Percentiles rank a stretch among this genome's conserved stretches.
These are phyloP conservation scores for Drosophila mimetica DNA, from an alignment of 2,888 invertebrate species.

Conservation along the genomic window DNA sequence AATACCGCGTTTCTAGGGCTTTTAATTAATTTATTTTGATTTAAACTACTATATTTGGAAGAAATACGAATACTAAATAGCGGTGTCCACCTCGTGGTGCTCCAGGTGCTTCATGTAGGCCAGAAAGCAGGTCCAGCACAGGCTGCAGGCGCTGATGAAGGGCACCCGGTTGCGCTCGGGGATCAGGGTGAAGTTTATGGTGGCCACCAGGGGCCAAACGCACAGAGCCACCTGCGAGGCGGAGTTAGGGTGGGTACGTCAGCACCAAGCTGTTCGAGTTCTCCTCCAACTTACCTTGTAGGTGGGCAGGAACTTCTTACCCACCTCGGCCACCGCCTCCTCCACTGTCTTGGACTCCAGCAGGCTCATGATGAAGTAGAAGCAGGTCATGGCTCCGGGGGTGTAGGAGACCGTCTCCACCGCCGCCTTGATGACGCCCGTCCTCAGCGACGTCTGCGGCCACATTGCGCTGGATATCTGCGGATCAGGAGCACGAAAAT, in stretches of 20 bases:
- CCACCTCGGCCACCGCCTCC: constrained; percentile 88
- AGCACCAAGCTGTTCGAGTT: neutral
- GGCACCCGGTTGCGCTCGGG: constrained; percentile 90
- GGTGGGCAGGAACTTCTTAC: constrained; percentile 90
- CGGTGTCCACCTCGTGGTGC: constrained; percentile 81
- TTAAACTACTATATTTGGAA: neutral
- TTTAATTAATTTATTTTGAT: neutral
- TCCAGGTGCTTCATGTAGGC: constrained; percentile 91
- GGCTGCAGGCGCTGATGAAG: constrained; percentile 89
- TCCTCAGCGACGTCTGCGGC: constrained; percentile 89
- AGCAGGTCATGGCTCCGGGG: constrained; percentile 90
- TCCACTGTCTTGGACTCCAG: constrained; percentile 88
- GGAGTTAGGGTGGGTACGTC: neutral
- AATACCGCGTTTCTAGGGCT: neutral
- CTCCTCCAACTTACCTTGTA: constrained; percentile 84
- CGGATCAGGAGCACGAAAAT: too few relatives aligned
- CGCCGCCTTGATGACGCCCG: constrained; percentile 90
- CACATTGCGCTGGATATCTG: constrained; percentile 88
- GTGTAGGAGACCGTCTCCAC: constrained; percentile 91
- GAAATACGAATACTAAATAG: constrained; percentile 28
- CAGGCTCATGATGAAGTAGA: constrained; percentile 91
- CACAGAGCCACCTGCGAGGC: constrained; percentile 87
- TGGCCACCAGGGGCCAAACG: constrained; percentile 90
- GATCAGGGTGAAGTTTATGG: constrained; percentile 89
- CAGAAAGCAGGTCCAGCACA: constrained; percentile 91